Evolutionary conservation across 2,888 invertebrate species (phyloP).

Genomic region (Cephus pygmeus): DNA sequence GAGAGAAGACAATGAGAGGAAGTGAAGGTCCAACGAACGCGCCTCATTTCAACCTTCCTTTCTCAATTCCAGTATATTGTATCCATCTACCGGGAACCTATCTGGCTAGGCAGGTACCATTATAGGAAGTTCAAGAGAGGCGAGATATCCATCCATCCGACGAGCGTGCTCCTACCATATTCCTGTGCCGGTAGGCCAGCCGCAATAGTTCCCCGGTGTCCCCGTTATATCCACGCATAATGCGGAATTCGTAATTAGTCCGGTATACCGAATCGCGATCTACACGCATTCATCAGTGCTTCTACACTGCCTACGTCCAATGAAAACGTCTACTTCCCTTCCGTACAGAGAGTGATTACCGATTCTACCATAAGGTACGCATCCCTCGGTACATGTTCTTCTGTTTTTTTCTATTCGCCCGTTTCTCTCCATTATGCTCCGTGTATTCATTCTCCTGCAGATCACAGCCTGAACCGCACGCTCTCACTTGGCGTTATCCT

Average conservation of each 20-base stretch:
- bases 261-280: slow-evolving; percentile 35
- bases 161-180: neutral
- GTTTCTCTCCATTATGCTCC: neutral
- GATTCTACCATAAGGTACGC: neutral
- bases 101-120: neutral
- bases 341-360: neutral
- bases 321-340: neutral
- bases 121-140: neutral
- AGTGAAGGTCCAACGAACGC: slow-evolving; percentile 64
- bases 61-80: slow-evolving; percentile 11
- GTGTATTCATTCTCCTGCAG: neutral
- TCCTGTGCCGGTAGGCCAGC: neutral
- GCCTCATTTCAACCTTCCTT: slow-evolving; percentile 37
- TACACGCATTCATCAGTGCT: slow-evolving; percentile 1
- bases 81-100: neutral
- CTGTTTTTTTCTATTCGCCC: too few species aligned
- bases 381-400: neutral
- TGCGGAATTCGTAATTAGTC: slow-evolving; percentile 26
- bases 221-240: slow-evolving; percentile 11
- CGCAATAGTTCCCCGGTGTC: neutral
- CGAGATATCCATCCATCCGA: slow-evolving; percentile 1
- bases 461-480: neutral
- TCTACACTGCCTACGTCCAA: neutral
- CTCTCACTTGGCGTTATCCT: neutral
- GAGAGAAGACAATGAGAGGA: slow-evolving; percentile 60